Base-by-base conservation (phyloP, 2,797 vertebrate species). In the Lepus townsendii region DNA sequence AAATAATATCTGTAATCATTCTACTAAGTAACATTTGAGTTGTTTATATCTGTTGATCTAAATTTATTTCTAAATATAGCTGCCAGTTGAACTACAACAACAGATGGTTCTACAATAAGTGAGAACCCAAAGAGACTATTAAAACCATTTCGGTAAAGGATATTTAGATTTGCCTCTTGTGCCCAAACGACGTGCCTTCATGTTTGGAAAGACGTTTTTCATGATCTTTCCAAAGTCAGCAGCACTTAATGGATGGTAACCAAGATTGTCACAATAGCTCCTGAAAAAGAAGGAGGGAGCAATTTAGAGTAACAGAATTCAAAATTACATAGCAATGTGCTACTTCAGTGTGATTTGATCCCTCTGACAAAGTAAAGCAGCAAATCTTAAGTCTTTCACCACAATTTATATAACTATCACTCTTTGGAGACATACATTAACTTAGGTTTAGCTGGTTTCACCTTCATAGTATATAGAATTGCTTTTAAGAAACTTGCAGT, bases 151-250 rank as follows among this genome's bases (percentile, higher is more conserved):
- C 93, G 94, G 88, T 88, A 98, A 99, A 99, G 99, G 99, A 99
- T 99, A 99, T 99, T 99, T 99, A 85, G 99, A 99, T 99, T 99
- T 99, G 98, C 99, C 99, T 98, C 99, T 99, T 98, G 99, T 99
- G 98, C 99, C 99, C 95, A 99, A 99, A 95, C 99, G 99, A 96
- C 99, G 99, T 19, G 99, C 99, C 98, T 99, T 99, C 99, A 99
- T 99, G 98, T 99, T 99, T 69, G 99, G 99, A 98, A 99, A 99
- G 96, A 99, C 99, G 30, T 99, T 99, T 98, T 99, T 99, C 99
- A 99, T 99, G 97, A 99, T 99, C 98, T 99, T 99, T 95, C 99
- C 99, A 94, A 99, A 99, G 98, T 99, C 99, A 91, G 99, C 99
- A 92, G 99, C 99, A 97, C 99, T 99, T 98, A 99, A 98, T 60